These are phyloP conservation scores for Numenius arquata DNA, from an alignment of 2,113 vertebrate genomes.

Conservation along the genomic window DNA sequence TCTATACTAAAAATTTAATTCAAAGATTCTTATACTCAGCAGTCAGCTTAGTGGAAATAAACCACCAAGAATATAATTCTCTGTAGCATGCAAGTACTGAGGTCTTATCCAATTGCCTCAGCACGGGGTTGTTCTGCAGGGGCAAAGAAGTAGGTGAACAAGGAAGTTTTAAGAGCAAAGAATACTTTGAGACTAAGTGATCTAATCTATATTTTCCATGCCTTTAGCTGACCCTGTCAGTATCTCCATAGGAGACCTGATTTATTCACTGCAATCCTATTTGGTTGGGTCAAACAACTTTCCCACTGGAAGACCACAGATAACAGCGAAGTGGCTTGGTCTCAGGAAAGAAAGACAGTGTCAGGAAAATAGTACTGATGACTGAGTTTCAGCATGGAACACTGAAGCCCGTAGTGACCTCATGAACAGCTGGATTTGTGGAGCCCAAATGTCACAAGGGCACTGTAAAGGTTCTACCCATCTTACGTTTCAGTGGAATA, in stretches of 20 bases:
- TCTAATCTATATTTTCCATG: not conserved
- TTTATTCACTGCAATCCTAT: not conserved
- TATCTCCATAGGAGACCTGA: not conserved
- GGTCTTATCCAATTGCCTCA: not conserved
- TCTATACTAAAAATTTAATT: not conserved
- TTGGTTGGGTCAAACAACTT: not conserved
- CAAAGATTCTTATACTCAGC: not conserved
- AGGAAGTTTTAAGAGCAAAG: not conserved
- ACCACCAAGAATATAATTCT: not conserved
- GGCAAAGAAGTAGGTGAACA: not conserved
- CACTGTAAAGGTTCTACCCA: not conserved
- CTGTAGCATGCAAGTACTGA: not conserved
- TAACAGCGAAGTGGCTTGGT: not conserved
- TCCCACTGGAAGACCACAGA: not conserved
- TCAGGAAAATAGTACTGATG: not conserved
- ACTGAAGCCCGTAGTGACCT: not conserved
- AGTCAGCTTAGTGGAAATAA: not conserved
- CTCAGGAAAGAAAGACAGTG: not conserved
- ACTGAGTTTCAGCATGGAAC: not conserved
- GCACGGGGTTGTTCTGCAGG: not conserved
- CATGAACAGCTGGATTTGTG: not conserved
- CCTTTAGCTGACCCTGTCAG: not conserved
- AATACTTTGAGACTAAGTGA: not conserved
- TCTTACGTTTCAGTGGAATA: not conserved
- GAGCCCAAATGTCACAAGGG: not conserved